phyloP scores from a whole-genome alignment of 2,113 vertebrate genomes.

The Tenrec ecaudatus region DNA sequence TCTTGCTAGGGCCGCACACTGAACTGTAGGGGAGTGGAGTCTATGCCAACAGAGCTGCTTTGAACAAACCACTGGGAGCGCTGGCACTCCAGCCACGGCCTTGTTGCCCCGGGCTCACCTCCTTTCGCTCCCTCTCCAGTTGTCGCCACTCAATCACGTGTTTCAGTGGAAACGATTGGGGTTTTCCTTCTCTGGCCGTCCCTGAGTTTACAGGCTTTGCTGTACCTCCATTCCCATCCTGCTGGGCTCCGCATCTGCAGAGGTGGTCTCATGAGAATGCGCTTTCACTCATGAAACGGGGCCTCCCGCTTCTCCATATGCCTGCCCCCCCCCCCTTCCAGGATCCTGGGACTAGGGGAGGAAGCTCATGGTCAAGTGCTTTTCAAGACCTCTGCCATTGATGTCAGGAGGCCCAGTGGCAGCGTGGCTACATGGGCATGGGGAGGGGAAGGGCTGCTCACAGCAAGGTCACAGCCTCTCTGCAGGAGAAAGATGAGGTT shows the following conservation, averaged over 20 bases:
- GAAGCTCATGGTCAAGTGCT: rapidly evolving
- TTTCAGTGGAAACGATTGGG: neutral
- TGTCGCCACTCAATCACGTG: neutral
- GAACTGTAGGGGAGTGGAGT: no score
- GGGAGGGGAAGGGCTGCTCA: no score
- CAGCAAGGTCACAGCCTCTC: no score
- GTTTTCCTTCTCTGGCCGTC: neutral
- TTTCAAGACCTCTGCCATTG: neutral
- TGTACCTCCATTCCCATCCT: neutral
- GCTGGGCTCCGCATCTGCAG: neutral
- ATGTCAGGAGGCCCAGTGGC: no score
- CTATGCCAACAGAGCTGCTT: no score
- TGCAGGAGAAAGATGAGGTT: no score
- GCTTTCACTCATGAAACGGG: neutral
- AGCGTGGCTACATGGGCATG: no score
- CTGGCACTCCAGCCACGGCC: neutral
- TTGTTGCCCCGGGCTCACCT: neutral
- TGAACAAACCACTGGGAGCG: neutral
- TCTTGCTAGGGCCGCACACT: no score
- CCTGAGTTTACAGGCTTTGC: neutral
- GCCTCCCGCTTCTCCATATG: neutral
- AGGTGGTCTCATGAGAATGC: neutral
- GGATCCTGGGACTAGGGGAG: neutral
- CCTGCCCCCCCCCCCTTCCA: neutral
- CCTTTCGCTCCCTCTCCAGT: neutral